These are phyloP conservation scores for Megalurothrips usitatus DNA, from an alignment of 2,888 invertebrate species.

Conservation along the genomic window DNA sequence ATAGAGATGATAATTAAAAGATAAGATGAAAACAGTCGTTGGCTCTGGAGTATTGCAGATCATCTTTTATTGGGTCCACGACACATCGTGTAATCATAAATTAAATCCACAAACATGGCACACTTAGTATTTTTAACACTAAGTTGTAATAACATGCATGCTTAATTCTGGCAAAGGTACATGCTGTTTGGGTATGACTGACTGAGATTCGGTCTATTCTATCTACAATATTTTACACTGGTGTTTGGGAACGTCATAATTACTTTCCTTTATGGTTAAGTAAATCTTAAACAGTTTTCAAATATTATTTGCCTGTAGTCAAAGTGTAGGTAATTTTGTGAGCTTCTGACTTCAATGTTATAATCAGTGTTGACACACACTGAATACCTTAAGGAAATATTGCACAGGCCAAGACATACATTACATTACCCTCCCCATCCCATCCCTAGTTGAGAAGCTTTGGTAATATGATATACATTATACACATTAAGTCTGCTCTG, in stretches of 20 bases:
- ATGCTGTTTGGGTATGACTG: constrained; percentile 14
- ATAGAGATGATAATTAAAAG: too few relatives aligned
- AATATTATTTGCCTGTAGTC: background rate
- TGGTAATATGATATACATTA: constrained; percentile 18
- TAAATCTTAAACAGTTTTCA: background rate
- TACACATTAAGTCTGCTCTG: background rate
- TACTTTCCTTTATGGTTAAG: background rate
- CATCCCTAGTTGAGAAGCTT: constrained; percentile 20
- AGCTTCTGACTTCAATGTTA: background rate
- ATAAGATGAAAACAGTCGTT: background rate
- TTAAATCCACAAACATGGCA: constrained; percentile 26
- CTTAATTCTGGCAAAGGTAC: background rate
- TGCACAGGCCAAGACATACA: constrained; percentile 11
- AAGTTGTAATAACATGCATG: constrained; percentile 23
- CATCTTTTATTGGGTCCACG: background rate
- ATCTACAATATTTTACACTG: constrained; percentile 21
- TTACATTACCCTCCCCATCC: constrained; percentile 16
- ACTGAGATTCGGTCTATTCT: constrained; percentile 12
- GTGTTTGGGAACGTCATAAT: background rate
- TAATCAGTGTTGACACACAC: constrained; percentile 17
- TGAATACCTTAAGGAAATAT: background rate
- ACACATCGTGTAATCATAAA: background rate
- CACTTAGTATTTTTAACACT: constrained; percentile 27
- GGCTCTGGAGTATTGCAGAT: constrained; percentile 7
- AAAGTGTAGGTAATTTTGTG: background rate